Base-by-base conservation (phyloP, 2,797 vertebrate genomes). In the Clamator glandarius region DNA sequence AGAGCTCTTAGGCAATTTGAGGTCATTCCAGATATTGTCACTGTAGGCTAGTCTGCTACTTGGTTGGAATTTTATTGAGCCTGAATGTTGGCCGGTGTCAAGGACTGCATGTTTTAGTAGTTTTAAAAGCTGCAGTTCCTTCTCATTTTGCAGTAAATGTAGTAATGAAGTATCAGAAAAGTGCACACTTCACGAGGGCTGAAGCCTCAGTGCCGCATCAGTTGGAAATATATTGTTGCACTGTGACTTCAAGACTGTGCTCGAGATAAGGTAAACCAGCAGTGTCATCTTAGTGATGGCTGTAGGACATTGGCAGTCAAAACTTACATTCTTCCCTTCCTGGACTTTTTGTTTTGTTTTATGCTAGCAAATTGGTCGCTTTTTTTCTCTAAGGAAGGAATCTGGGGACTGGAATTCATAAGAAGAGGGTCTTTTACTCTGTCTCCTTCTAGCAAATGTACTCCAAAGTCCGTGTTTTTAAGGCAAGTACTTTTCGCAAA, bases 381-480 rank as follows among this genome's bases (percentile, higher is more conserved):
- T 87, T 76, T 6, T 4, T 17, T 62, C 15, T 82, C 20, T 29
- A 48, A 62, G 24, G 55, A 44, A 10, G 39, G 12, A 46, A 33
- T 69, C 29, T 62, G 48, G 7, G 21, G 13, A 50, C 48, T 41
- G n/a, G 41, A 81, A 25, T 39, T 28, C 44, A 55, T 69, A 87
- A 33, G 19, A 46, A 12, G 10, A 7, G 12, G 16, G 2, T 55
- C 17, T 69, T 69, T 44, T 89, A 3, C 11, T 85, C 41, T 64
- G 21, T 58, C 50, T 92, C 6, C 20, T 62, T 74, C 36, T 23
- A 35, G 28, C 18, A 48, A 70, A 55, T 19, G 18, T 11, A 26
- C 24, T 75, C 12, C 29, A 66, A 78, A 41, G 35, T 58, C 10
- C 10, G 9, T 0, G 0, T 3, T 9, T 52, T 74, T 67, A 59